A percentile compares a stretch with the other conserved stretches of the same genome.
Evolutionary conservation across 2,888 invertebrate genomes (phyloP).

Genomic region (Mythimna impura): DNA sequence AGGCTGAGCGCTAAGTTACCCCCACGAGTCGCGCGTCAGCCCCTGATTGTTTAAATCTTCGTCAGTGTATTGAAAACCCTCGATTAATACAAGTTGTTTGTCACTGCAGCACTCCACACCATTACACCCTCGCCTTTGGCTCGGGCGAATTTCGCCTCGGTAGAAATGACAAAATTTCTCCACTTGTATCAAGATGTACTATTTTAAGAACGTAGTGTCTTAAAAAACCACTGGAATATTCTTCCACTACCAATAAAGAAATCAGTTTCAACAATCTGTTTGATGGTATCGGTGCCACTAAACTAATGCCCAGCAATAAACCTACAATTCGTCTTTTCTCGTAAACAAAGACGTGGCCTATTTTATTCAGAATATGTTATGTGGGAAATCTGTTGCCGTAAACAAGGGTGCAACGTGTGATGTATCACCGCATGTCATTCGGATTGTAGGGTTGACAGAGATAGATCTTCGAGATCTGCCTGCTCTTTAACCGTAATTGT

Average conservation of each 20-base stretch:
- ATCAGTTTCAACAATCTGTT: slow-evolving; percentile 2
- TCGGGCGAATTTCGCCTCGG: too few species aligned
- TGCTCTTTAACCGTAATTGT: neutral
- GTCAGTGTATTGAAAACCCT: too few species aligned
- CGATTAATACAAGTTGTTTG: too few species aligned
- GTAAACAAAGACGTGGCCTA: slow-evolving; percentile 22
- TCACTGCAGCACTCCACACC: too few species aligned
- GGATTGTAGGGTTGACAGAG: slow-evolving; percentile 34
- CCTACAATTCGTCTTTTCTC: slow-evolving; percentile 13
- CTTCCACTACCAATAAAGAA: neutral
- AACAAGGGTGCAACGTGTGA: slow-evolving; percentile 49
- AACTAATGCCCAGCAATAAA: slow-evolving; percentile 29
- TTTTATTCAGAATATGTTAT: slow-evolving; percentile 39
- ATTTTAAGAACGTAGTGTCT: neutral
- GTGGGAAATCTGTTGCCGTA: slow-evolving; percentile 30
- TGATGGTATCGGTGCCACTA: slow-evolving; percentile 10
- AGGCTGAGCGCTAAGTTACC: too few species aligned
- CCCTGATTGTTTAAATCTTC: too few species aligned
- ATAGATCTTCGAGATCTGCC: slow-evolving; percentile 33
- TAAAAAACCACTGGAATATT: neutral
- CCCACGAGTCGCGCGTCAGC: too few species aligned
- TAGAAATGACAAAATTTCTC: too few species aligned
- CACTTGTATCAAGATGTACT: too few species aligned
- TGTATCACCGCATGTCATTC: slow-evolving; percentile 42
- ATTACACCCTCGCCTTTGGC: too few species aligned